Base-by-base conservation (phyloP, 2,797 vertebrate species). In the Amniataba percoides region DNA sequence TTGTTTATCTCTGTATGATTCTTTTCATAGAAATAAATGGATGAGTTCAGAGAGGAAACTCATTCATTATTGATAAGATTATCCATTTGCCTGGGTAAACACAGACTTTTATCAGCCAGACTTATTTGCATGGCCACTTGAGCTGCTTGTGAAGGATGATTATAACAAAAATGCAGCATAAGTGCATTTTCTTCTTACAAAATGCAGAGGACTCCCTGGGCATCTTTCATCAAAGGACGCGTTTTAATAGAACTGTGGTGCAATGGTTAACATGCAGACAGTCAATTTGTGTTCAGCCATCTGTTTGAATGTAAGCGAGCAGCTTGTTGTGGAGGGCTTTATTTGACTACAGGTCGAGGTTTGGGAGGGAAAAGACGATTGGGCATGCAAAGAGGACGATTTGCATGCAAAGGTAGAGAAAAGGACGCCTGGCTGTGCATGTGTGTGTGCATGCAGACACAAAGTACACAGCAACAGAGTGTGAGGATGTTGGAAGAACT, bases 281-380 rank as follows among this genome's bases (percentile, higher is more conserved):
- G 78, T 66, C 51, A 49, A 80, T 85, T 81, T 80, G 56, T 71
- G 71, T 81, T 71, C 21, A 67, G 63, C 66, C 80, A 64, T 86
- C 78, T 89, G 52, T 67, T 80, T 71, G 73, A 74, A 84, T 78
- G 65, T 62, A 61, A 60, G 77, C 34, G 71, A 74, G 81, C 70
- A 77, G 70, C 77, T 71, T 76, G 71, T 75, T 74, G 79, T 40
- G 71, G 64, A 82, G 71, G 71, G 46, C 61, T 84, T 83, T 66
- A 95, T 95, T 94, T 95, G 94, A 93, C 90, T 94, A 83, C 76
- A 77, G 82, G 84, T 82, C 70, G 81, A 74, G 13, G 23, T 88
- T 69, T 68, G 49, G 67, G 63, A 85, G 74, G 78, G 40, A 78
- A 57, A 65, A 60, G 71, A 80, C 74, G 31, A 81, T 56, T 74